Evolutionary conservation across 2,797 vertebrate genomes (phyloP), one percentile per base, ranked within the genome.

Genomic region (Craterocephalus amniculus): DNA sequence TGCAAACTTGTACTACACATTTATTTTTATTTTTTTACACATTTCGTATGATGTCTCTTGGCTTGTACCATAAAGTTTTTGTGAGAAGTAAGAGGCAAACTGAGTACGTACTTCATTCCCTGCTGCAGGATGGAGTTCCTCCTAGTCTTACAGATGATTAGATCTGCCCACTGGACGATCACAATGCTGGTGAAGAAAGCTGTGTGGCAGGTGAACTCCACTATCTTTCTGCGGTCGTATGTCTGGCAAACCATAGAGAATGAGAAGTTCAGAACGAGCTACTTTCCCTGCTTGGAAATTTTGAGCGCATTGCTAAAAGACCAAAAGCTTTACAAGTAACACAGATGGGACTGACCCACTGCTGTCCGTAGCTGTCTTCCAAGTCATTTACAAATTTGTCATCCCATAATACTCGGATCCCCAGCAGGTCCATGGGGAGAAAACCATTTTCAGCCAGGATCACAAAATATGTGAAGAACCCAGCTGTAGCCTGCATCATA

Each of bases 291-390:
- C 1, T 0, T 27, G 20, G 3, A 56, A n/a, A 38, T 29, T 0
- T 9, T 48, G 7, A 11, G 32, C 3, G 31, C 5, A 4, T 1
- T 4, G 1, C 10, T 3, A 16, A 4, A 11, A 14, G 1, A 36
- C 9, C 11, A 7, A 11, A 48, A 27, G 31, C 12, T 14, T 18
- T 22, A 27, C 5, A 0, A 4, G 5, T 22, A 32, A 26, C 3
- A 4, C 0, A 0, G 24, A 13, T 1, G 1, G 2, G 16, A 93
- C 97, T 92, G 67, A 99, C 98, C 98, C 98, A 99, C 49, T 99
- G 96, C 91, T 99, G 98, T n/a, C 98, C 98, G 0, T 98, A 99
- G 88, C 97, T 99, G 90, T 99, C 98, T 63, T 98, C 97, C 65
- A 99, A 89, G 24, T 99, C 97, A 0, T 98, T 98, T 40, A 94